Evolutionary conservation across 2,888 invertebrate genomes (phyloP).

Genomic region (Chalcis sispes): DNA sequence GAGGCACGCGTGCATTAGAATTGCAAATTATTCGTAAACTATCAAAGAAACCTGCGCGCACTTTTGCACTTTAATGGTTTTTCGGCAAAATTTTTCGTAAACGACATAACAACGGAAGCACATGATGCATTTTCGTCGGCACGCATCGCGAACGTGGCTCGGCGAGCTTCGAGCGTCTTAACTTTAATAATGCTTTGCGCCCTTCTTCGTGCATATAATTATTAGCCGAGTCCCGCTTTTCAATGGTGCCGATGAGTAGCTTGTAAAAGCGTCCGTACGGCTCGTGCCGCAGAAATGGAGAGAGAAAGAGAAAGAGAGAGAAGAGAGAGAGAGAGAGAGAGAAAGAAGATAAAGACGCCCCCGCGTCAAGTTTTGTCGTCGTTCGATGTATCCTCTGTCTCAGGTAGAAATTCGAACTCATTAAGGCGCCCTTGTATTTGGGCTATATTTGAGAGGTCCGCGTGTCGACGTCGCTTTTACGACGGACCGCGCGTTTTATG

Average conservation of each 20-base stretch:
- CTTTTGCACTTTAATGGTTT: neutral
- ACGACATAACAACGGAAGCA: neutral
- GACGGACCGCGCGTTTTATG: slow-evolving; percentile 40
- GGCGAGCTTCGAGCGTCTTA: slow-evolving; percentile 23
- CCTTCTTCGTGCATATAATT: slow-evolving; percentile 45
- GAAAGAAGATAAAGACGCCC: neutral
- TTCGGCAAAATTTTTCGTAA: neutral
- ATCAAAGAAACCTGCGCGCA: slow-evolving; percentile 12
- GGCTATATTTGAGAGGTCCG: neutral
- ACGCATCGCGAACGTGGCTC: slow-evolving; percentile 39
- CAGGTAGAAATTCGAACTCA: slow-evolving; percentile 52
- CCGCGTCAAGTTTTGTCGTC: neutral
- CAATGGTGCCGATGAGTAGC: neutral
- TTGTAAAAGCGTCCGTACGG: slow-evolving; percentile 15
- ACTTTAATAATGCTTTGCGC: slow-evolving; percentile 20
- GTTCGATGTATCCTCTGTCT: neutral
- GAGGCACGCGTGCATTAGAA: slow-evolving; percentile 34
- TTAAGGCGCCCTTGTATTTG: slow-evolving; percentile 45
- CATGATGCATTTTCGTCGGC: slow-evolving; percentile 6
- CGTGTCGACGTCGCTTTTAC: slow-evolving; percentile 46
- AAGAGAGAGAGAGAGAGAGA: neutral
- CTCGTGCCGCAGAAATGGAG: neutral
- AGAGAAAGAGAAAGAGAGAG: slow-evolving; percentile 2
- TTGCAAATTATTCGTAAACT: slow-evolving; percentile 36
- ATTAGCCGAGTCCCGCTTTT: neutral